Conservation (phyloP, 2,113 vertebrate species). For the Laterallus jamaicensis region DNA sequence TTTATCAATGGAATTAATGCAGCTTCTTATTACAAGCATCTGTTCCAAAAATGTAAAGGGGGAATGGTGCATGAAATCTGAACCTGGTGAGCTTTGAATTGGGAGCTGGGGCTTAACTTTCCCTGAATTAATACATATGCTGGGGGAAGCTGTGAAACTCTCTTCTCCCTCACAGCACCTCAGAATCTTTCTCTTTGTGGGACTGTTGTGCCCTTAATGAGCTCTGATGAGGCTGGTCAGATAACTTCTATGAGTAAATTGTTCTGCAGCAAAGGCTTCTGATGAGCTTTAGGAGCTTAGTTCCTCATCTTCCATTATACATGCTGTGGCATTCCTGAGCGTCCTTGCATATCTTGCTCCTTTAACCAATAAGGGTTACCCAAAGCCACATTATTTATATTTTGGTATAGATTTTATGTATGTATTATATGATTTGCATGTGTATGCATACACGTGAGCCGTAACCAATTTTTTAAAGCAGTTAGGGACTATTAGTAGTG, state of each 20-base stretch:
- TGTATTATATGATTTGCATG: not conserved
- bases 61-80: not conserved
- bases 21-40: not conserved
- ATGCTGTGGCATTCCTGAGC: not conserved
- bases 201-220: not conserved
- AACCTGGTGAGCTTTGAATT: not conserved
- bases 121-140: not conserved
- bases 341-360: not conserved
- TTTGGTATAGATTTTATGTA: not conserved
- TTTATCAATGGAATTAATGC: not conserved
- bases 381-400: not conserved
- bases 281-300: not conserved
- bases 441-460: rapidly evolving
- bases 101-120: not conserved
- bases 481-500: not conserved
- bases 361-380: not conserved
- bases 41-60: not conserved
- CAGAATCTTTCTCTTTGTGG: not conserved
- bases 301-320: not conserved
- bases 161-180: not conserved
- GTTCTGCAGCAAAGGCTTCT: not conserved
- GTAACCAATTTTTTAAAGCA: not conserved
- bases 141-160: not conserved
- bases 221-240: not conserved
- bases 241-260: not conserved